Conservation (phyloP, 1,140 invertebrate genomes). For the Drosophila bocqueti region DNA sequence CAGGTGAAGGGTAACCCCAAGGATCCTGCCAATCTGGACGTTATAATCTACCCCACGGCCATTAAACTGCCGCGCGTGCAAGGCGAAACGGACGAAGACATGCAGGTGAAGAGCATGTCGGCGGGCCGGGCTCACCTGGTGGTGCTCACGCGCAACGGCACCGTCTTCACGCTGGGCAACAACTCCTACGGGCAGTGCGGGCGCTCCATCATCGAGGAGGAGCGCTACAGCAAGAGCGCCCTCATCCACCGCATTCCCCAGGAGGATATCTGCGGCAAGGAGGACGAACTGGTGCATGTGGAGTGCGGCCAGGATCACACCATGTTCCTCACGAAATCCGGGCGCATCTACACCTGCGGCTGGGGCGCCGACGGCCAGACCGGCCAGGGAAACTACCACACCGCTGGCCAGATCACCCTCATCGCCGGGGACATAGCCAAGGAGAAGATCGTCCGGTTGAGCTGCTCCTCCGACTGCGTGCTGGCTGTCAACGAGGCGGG, state of each 20-base stretch:
- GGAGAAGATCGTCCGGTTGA: conserved; percentile 93
- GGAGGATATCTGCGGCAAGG: conserved; percentile 87
- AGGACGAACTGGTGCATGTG: conserved; percentile 87
- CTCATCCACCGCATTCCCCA: conserved; percentile 88
- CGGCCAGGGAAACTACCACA: conserved; percentile 91
- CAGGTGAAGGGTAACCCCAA: conserved; percentile 86
- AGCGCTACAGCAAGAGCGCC: conserved; percentile 90
- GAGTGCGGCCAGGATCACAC: conserved; percentile 96
- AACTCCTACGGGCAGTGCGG: conserved; percentile 98
- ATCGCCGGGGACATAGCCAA: conserved; percentile 93
- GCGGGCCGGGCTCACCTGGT: conserved; percentile 95
- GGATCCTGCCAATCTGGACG: conserved; percentile 87
- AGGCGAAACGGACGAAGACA: conserved; percentile 81
- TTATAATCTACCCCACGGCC: conserved; percentile 91
- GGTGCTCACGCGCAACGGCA: conserved; percentile 92
- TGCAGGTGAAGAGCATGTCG: conserved; percentile 86
- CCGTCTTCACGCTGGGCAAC: conserved; percentile 94
- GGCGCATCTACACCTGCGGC: conserved; percentile 95
- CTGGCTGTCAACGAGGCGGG: conserved; percentile 96
- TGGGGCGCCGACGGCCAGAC: conserved; percentile 98
- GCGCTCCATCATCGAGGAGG: conserved; percentile 91
- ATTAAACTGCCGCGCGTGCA: conserved; percentile 90
- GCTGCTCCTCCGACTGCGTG: conserved; percentile 93
- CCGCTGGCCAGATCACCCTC: conserved; percentile 86
- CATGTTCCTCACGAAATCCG: conserved; percentile 92